phyloP scores from a whole-genome alignment of 1,140 invertebrate species.

The Nymphalis io region DNA sequence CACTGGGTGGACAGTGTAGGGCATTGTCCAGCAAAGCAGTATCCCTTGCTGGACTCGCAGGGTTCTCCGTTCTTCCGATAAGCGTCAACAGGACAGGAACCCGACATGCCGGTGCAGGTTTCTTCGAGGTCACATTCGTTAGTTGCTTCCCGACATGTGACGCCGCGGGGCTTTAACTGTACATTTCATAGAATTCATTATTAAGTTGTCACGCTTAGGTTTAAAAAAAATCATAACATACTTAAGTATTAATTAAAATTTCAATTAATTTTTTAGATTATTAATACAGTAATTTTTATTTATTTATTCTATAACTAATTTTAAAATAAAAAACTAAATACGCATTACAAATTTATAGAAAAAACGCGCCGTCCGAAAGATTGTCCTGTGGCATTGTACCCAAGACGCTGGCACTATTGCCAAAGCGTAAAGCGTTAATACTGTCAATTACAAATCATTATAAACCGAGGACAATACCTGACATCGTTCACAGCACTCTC shows the following conservation, averaged over 20 bases:
- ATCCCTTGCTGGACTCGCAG: constrained; percentile 87
- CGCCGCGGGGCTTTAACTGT: constrained; percentile 88
- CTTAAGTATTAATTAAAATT: too few species aligned
- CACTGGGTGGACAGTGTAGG: constrained; percentile 94
- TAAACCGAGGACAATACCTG: constrained; percentile 87
- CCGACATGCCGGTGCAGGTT: constrained; percentile 91
- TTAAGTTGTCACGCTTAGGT: neutral
- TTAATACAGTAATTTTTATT: too few species aligned
- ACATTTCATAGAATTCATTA: neutral
- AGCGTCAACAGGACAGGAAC: constrained; percentile 93
- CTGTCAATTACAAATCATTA: too few species aligned
- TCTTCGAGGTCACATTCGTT: constrained; percentile 98
- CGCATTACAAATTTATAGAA: too few species aligned
- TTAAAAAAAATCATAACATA: too few species aligned
- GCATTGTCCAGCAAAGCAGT: constrained; percentile 95
- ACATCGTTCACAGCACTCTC: constrained; percentile 95
- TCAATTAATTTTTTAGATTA: too few species aligned
- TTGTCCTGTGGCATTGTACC: too few species aligned
- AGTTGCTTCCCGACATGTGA: constrained; percentile 89
- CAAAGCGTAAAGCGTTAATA: too few species aligned
- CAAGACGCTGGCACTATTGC: too few species aligned
- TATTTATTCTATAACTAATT: too few species aligned
- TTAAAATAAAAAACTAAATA: too few species aligned
- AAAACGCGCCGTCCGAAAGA: too few species aligned
- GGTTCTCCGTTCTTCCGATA: constrained; percentile 94